Conservation (phyloP, 1,140 invertebrate genomes). For the Trichogramma pretiosum region DNA sequence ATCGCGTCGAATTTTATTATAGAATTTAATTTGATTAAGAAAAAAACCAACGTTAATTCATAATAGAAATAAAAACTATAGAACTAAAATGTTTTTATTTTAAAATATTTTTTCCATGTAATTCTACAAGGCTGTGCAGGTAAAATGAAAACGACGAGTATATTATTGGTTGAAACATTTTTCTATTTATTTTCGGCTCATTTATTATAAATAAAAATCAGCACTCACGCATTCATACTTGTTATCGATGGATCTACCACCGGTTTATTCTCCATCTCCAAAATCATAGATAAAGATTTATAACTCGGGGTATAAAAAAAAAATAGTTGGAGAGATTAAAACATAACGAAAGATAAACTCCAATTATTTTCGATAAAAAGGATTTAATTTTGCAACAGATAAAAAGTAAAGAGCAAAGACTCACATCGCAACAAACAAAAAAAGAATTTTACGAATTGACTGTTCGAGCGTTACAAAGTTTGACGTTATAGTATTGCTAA, state of each 20-base stretch:
- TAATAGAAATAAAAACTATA: no score
- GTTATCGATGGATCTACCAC: constrained; percentile 32
- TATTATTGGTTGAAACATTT: constrained; percentile 17
- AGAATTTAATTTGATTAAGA: constrained; percentile 10
- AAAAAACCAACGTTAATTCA: no score
- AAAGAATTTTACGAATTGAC: constrained; percentile 1
- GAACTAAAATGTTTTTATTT: no score
- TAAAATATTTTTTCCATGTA: constrained; percentile 27
- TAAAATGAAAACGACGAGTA: constrained; percentile 5
- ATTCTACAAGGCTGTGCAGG: constrained; percentile 10
- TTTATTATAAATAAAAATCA: constrained; percentile 43
- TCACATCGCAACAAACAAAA: no score
- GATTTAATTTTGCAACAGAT: not conserved
- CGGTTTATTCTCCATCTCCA: constrained; percentile 27
- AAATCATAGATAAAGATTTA: no score
- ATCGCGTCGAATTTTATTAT: no score
- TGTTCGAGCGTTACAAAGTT: not conserved
- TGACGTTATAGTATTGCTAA: constrained; percentile 10
- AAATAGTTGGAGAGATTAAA: constrained; percentile 9
- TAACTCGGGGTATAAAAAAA: constrained; percentile 14
- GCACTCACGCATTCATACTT: constrained; percentile 43
- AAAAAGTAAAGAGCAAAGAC: not conserved
- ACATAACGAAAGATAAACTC: constrained; percentile 9
- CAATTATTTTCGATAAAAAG: constrained; percentile 6
- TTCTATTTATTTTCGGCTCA: constrained; percentile 31